These are phyloP conservation scores for Gryllus longicercus DNA, from an alignment of 2,888 invertebrate species.

Conservation along the genomic window DNA sequence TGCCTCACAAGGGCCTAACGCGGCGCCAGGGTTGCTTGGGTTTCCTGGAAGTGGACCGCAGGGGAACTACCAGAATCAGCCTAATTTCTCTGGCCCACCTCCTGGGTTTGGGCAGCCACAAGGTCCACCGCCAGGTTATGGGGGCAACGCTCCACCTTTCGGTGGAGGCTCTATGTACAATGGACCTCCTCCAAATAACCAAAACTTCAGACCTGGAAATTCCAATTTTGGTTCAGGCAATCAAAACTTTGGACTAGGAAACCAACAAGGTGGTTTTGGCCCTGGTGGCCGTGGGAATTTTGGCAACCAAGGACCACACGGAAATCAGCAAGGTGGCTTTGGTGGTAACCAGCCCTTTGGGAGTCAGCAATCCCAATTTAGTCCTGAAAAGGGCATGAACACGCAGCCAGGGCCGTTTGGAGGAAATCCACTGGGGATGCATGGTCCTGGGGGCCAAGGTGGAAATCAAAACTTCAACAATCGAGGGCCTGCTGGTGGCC, in stretches of 20 bases:
- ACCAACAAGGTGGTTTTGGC: not conserved
- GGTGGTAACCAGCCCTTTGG: conserved; percentile 11
- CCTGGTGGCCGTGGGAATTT: not conserved
- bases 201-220: conserved; percentile 11
- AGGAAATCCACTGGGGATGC: conserved; percentile 1
- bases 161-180: too few species aligned
- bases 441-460: conserved; percentile 24
- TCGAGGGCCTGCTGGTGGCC: conserved; percentile 37
- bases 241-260: conserved; percentile 28
- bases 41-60: not conserved
- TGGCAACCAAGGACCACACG: not conserved
- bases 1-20: not conserved
- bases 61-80: not conserved
- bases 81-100: not conserved
- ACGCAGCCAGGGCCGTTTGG: not conserved
- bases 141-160: not conserved
- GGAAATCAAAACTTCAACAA: conserved; percentile 37
- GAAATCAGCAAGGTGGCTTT: not conserved
- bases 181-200: not conserved
- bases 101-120: not conserved
- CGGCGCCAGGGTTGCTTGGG: not conserved
- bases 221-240: conserved; percentile 19
- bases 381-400: not conserved
- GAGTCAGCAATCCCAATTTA: not conserved
- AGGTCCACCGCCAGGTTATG: conserved; percentile 11